phyloP scores from a whole-genome alignment of 2,797 vertebrate species.

The Spinus olivaceus region DNA sequence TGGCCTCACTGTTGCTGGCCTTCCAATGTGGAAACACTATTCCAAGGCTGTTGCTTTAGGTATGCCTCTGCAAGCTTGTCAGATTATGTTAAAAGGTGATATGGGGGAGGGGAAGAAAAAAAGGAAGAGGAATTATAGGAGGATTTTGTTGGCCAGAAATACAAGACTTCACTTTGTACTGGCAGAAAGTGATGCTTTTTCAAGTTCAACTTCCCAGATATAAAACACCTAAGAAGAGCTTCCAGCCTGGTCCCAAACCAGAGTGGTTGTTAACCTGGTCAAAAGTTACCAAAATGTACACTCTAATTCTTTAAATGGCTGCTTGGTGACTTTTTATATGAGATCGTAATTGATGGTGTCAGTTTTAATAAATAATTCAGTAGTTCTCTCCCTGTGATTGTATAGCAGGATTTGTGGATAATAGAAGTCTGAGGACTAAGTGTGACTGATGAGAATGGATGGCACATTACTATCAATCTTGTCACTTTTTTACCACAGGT shows the following conservation, averaged over 20 bases:
- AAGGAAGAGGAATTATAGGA: too few relatives aligned
- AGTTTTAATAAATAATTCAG: slow-evolving; percentile 64
- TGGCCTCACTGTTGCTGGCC: background rate
- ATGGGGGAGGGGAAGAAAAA: background rate
- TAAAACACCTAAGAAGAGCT: background rate
- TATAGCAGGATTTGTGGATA: slow-evolving; percentile 42
- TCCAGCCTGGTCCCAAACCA: background rate
- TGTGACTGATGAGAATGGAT: slow-evolving; percentile 43
- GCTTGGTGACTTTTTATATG: slow-evolving; percentile 34
- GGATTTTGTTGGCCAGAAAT: background rate
- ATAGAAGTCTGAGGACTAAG: slow-evolving; percentile 39
- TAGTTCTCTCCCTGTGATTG: slow-evolving; percentile 33
- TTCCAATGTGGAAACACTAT: background rate
- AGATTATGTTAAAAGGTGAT: background rate
- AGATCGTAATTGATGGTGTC: slow-evolving; percentile 38
- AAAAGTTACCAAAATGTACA: background rate
- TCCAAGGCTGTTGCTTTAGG: background rate
- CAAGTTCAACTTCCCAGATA: background rate
- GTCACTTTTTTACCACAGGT: background rate
- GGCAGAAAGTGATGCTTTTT: background rate
- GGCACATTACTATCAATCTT: slow-evolving; percentile 23
- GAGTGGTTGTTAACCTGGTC: background rate
- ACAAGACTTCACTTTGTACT: background rate
- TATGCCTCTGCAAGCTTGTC: background rate
- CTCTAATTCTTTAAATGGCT: slow-evolving; percentile 34